Base-by-base conservation (phyloP, 2,797 vertebrate species). In the Neomorphus geoffroyi region DNA sequence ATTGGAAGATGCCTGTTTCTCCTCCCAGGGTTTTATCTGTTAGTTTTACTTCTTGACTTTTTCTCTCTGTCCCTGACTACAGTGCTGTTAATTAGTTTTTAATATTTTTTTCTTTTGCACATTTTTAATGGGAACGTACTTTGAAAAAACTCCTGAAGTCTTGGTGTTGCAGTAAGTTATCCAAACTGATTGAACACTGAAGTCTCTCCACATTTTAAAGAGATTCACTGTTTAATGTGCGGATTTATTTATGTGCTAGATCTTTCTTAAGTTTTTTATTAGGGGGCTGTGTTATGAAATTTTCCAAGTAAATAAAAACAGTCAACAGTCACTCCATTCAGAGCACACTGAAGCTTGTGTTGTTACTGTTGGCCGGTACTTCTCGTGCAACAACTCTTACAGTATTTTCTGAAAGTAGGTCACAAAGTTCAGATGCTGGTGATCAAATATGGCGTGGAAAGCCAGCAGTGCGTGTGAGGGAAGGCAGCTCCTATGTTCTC, bases 401-500 rank as follows among this genome's bases (percentile, higher is more conserved):
- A 78, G 85, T 96, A 94, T 94, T 95, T 96, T 97, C 90, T 93
- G 96, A 94, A 97, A 98, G 97, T 96, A 98, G 93, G 96, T 96
- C 92, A 94, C 89, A 75, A 75, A 86, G 92, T 96, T 97, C 94
- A 97, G 77, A 87, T 93, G 83, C 65, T 95, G 67, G 81, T 92
- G 94, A 92, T 96, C 88, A 96, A 79, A 91, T 51, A 83, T 56
- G 74, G 73, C 75, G 74, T 48, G 70, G 85, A 93, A 92, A 46
- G 72, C 70, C 48, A 73, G 5, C 28, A n/a, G 80, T 28, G 32
- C 10, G 21, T 32, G 35, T 37, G 30, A 33, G 69, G 61, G 9
- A 37, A 73, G 23, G 62, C 58, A 83, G 71, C 62, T 78, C 41
- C 46, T 3, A 0, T 58, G n/a, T 57, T 85, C 75, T 65, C 51